These are phyloP conservation scores for Oenanthe oenanthe DNA, from an alignment of 2,113 vertebrate species.

Conservation along the genomic window DNA sequence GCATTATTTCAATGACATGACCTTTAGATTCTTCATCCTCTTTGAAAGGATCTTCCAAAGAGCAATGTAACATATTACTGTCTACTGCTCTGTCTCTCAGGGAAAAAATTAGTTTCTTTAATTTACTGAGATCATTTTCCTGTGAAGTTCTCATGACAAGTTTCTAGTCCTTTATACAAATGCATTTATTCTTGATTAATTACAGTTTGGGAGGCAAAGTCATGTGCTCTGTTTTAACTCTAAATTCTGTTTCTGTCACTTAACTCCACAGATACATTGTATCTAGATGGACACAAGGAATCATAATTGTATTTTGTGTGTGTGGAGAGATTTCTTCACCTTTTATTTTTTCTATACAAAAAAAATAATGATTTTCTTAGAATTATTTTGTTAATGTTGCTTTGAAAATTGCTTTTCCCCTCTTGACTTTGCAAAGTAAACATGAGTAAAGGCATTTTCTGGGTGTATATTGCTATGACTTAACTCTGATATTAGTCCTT, in stretches of 20 bases:
- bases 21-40: conserved; percentile 52
- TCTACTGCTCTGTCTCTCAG: background rate
- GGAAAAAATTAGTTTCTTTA: conserved; percentile 41
- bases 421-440: background rate
- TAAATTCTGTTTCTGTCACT: background rate
- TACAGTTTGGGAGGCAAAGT: background rate
- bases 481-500: background rate
- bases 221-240: background rate
- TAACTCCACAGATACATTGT: background rate
- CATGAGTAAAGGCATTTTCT: background rate
- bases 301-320: background rate
- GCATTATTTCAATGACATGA: conserved; percentile 48
- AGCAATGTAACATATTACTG: conserved; percentile 22
- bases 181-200: conserved; percentile 33
- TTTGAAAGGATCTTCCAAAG: conserved; percentile 22
- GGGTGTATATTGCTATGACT: background rate
- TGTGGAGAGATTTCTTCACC: background rate
- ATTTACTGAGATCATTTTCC: conserved; percentile 35
- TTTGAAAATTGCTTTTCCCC: background rate
- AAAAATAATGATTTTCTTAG: background rate
- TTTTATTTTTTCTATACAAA: background rate
- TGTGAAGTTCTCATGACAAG: background rate
- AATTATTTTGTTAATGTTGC: background rate
- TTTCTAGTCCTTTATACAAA: conserved; percentile 39
- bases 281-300: background rate